Evolutionary conservation across 2,888 invertebrate genomes (phyloP).

Genomic region (Synergus umbraculus): DNA sequence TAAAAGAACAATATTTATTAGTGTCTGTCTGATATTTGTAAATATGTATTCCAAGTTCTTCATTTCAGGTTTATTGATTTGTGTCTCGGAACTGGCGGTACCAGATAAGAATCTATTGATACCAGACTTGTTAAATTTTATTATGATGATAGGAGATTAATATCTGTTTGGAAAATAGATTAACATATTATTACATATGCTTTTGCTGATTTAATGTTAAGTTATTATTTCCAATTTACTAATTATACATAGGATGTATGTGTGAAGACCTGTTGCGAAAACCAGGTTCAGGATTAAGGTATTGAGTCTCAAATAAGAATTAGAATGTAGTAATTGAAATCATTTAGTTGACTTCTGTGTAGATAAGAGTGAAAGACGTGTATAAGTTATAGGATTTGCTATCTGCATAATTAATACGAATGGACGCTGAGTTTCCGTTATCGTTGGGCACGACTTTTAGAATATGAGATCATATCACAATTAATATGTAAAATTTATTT

Average conservation of each 20-base stretch:
- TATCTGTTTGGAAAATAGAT: not conserved
- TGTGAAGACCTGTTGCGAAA: not conserved
- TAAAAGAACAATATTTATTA: no score
- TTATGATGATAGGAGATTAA: no score
- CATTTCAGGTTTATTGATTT: no score
- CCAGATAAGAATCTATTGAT: no score
- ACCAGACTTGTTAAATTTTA: no score
- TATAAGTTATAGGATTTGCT: slow-evolving; percentile 19
- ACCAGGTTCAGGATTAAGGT: not conserved
- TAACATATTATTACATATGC: not conserved
- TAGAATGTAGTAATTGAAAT: slow-evolving; percentile 29
- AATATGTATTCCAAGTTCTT: no score
- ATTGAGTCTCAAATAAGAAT: not conserved
- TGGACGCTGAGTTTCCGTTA: not conserved
- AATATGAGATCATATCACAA: not conserved
- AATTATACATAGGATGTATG: not conserved
- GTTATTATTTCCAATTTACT: not conserved
- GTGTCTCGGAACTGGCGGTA: no score
- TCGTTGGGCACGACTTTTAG: not conserved
- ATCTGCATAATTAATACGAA: slow-evolving; percentile 30
- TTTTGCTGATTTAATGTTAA: not conserved
- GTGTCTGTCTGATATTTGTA: no score
- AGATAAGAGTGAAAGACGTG: slow-evolving; percentile 17
- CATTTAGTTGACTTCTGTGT: slow-evolving; percentile 17
- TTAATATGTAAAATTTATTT: not conserved